phyloP scores from a whole-genome alignment of 2,888 invertebrate genomes.

The Adelognathus sp. region DNA sequence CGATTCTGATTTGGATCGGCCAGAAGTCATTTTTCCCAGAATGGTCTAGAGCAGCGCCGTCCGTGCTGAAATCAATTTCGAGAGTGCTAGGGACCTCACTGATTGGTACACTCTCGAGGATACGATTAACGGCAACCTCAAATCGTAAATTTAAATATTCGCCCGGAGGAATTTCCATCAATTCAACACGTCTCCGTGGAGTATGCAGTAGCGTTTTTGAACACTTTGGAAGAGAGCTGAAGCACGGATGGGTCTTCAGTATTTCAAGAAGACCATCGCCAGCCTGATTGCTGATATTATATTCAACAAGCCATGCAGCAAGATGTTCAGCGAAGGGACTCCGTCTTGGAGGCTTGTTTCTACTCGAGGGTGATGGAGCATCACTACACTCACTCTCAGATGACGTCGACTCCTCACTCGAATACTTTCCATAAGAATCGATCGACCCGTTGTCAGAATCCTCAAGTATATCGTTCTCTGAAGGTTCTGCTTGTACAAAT shows the following conservation, averaged over 20 bases:
- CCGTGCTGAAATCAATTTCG: not conserved
- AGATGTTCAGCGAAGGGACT: not conserved
- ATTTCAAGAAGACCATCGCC: conserved; percentile 14
- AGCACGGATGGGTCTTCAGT: too few species aligned
- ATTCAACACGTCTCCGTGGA: not conserved
- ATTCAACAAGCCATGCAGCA: conserved; percentile 3
- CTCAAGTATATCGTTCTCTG: too few species aligned
- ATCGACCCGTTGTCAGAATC: too few species aligned
- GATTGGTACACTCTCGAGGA: not conserved
- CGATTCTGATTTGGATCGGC: conserved; percentile 39
- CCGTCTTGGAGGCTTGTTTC: too few species aligned
- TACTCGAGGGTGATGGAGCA: not conserved
- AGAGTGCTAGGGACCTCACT: not conserved
- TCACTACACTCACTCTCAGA: not conserved
- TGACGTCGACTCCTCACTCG: not conserved
- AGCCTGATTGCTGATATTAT: conserved; percentile 11
- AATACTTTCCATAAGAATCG: not conserved
- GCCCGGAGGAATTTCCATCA: not conserved
- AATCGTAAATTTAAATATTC: not conserved
- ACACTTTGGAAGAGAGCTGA: not conserved
- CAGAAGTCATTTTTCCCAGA: conserved; percentile 32
- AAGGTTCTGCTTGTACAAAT: too few species aligned
- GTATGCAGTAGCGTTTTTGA: not conserved
- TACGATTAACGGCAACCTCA: not conserved
- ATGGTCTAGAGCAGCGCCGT: not conserved